Base-by-base conservation (phyloP, 2,113 vertebrate genomes). In the Myocastor coypus region DNA sequence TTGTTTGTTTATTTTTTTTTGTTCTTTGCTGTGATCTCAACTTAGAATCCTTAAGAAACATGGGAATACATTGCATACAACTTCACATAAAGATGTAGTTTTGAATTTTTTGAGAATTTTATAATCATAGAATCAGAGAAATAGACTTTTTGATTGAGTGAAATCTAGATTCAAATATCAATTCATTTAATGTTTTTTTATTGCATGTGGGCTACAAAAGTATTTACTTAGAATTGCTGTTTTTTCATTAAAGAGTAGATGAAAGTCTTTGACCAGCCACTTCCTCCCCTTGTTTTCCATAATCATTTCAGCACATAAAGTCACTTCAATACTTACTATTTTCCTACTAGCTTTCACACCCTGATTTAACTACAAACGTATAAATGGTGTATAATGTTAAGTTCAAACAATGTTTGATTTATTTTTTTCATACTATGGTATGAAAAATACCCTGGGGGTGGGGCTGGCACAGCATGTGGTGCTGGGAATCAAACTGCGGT, bases 51-150 rank as follows among this genome's bases (percentile, higher is more conserved):
- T 89, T 46, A 52, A 89, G 37, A 68, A 89, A 64, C 73, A 82
- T 26, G 26, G 19, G 7, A 40, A 73, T n/a, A 89, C 1, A 7
- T 85, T 17, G 84, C 16, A 46, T 82, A 50, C 61, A 78, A 59
- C 19, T 71, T 69, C 82, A 37, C n/a, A 42, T 85, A 64, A 82
- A 90, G 71, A 30, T 28, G 3, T 87, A 32, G 17, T 84, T 95
- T 94, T 83, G 12, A 71, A 80, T 77, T 94, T 90, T 88, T n/a
- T 64, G 40, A 73, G 64, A 95, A 82, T 89, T 84, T 82, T 94
- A 50, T 85, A 55, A 55, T 91, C 9, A 22, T 37, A 84, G 64
- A 94, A 92, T 42, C 46, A 80, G 57, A 91, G 37, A 90, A 87
- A 87, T 12, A 77, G 16, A 37, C 61, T 82, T 85, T 77, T 68